phyloP scores from a whole-genome alignment of 2,888 invertebrate species.

The Philopedon plagiatum region DNA sequence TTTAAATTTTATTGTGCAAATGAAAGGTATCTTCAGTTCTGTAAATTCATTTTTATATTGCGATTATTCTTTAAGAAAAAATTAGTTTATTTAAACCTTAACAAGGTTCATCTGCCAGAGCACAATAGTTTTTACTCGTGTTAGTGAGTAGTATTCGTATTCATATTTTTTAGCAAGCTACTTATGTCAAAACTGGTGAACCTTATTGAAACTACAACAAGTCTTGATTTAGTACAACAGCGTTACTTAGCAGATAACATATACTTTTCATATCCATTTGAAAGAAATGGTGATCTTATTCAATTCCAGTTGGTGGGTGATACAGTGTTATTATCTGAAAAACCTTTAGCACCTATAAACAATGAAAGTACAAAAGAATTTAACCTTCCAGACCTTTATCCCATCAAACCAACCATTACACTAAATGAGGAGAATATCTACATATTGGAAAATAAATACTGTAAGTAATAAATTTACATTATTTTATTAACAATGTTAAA shows the following conservation, averaged over 20 bases:
- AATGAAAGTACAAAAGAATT: slow-evolving; percentile 71
- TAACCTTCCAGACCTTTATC: slow-evolving; percentile 80
- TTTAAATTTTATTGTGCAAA: too few relatives aligned
- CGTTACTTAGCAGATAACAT: slow-evolving; percentile 75
- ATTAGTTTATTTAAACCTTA: too few relatives aligned
- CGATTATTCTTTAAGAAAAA: too few relatives aligned
- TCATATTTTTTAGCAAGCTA: slow-evolving; percentile 73
- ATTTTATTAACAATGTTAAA: too few relatives aligned
- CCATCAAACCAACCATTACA: slow-evolving; percentile 81
- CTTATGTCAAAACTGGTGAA: slow-evolving; percentile 77
- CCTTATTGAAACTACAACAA: slow-evolving; percentile 77
- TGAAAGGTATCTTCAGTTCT: too few relatives aligned
- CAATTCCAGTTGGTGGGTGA: slow-evolving; percentile 79
- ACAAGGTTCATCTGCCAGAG: too few relatives aligned
- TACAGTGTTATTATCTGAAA: slow-evolving; percentile 76
- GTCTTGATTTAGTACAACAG: slow-evolving; percentile 71
- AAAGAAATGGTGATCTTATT: slow-evolving; percentile 74
- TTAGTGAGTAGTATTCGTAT: too few relatives aligned
- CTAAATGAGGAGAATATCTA: slow-evolving; percentile 78
- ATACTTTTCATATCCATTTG: slow-evolving; percentile 72
- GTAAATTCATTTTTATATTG: too few relatives aligned
- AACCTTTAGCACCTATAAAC: slow-evolving; percentile 72
- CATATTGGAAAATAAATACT: slow-evolving; percentile 74
- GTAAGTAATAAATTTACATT: too few relatives aligned
- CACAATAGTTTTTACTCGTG: too few relatives aligned